Evolutionary conservation across 2,113 vertebrate species (phyloP).

Genomic region (Salvator merianae): DNA sequence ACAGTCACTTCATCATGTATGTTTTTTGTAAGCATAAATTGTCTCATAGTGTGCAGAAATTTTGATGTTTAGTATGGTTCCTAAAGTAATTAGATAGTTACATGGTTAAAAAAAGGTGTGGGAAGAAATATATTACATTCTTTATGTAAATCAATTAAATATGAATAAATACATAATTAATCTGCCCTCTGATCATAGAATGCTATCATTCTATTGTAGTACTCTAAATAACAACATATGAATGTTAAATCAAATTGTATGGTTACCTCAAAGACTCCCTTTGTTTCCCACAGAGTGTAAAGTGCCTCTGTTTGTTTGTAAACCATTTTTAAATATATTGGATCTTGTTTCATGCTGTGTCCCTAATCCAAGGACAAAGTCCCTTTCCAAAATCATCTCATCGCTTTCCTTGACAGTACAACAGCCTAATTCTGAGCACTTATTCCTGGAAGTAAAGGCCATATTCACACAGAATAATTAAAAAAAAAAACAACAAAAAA

Average conservation of each 20-base stretch:
- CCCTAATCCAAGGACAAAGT: neutral
- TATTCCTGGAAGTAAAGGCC: neutral
- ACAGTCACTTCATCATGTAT: neutral
- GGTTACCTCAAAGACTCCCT: slow-evolving; percentile 22
- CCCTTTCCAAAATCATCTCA: neutral
- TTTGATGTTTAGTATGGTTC: neutral
- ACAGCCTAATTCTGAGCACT: neutral
- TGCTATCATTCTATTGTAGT: neutral
- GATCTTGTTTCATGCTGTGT: neutral
- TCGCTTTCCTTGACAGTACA: neutral
- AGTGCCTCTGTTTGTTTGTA: neutral
- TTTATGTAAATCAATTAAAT: neutral
- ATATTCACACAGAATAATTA: neutral
- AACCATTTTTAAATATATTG: neutral
- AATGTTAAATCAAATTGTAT: slow-evolving; percentile 8
- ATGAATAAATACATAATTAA: slow-evolving; percentile 6
- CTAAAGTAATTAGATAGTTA: slow-evolving; percentile 6
- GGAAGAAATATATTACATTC: neutral
- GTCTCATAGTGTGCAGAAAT: neutral
- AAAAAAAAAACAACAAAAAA: no score
- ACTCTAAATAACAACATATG: slow-evolving; percentile 17
- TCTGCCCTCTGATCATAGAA: neutral
- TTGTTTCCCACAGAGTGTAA: slow-evolving; percentile 13
- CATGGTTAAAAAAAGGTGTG: neutral
- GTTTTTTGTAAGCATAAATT: neutral